These are phyloP conservation scores for Dasysyrphus albostriatus DNA, from an alignment of 2,888 invertebrate species.

Conservation along the genomic window DNA sequence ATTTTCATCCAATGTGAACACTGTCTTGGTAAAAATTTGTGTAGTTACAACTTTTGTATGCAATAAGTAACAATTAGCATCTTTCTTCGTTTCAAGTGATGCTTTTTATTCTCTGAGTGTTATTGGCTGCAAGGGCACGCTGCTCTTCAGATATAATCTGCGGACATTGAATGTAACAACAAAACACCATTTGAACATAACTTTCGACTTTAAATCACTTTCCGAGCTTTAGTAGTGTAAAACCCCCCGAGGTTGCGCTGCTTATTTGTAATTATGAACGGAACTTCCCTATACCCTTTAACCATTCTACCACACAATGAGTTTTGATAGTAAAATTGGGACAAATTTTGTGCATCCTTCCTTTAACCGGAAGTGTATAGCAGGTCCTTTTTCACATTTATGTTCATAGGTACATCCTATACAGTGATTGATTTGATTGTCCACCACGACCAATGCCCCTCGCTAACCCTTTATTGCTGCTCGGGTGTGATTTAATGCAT, in stretches of 20 bases:
- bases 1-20: too few species aligned
- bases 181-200: not conserved
- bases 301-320: slow-evolving; percentile 5
- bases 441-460: not conserved
- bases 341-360: slow-evolving; percentile 70
- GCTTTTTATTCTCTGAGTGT: not conserved
- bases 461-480: not conserved
- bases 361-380: slow-evolving; percentile 28
- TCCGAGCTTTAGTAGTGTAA: too few species aligned
- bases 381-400: slow-evolving; percentile 44
- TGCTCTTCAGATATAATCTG: not conserved
- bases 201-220: slow-evolving; percentile 1
- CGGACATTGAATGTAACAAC: not conserved
- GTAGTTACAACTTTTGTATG: too few species aligned
- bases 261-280: slow-evolving; percentile 57
- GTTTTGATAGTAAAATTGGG: slow-evolving; percentile 57
- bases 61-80: not conserved
- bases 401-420: slow-evolving; percentile 22
- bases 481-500: slow-evolving; percentile 72
- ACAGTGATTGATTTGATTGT: slow-evolving; percentile 69
- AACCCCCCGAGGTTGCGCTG: not conserved
- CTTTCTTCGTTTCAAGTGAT: not conserved
- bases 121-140: not conserved
- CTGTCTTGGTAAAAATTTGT: too few species aligned
- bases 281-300: slow-evolving; percentile 31